phyloP scores from a whole-genome alignment of 2,113 vertebrate species.

The Enhydra lutris region DNA sequence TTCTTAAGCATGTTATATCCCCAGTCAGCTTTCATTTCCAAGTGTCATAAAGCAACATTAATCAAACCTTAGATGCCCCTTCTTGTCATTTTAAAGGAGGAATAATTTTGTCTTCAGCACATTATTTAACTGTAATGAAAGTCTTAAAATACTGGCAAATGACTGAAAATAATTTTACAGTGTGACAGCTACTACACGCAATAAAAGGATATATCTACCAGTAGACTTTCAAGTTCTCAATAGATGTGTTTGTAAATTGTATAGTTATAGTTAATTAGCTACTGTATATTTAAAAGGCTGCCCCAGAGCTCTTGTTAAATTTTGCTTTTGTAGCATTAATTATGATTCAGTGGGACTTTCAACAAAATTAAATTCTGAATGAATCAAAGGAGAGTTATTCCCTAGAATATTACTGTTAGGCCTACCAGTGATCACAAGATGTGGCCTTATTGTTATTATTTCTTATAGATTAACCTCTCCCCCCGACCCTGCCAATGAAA shows the following conservation, averaged over 20 bases:
- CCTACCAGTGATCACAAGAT: not conserved
- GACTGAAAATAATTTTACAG: constrained; percentile 29
- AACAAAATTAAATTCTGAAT: constrained; percentile 25
- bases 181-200: not conserved
- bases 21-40: not conserved
- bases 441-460: not conserved
- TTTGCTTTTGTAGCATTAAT: not conserved
- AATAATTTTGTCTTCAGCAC: not conserved
- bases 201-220: not conserved
- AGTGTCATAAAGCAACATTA: constrained; percentile 32
- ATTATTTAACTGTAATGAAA: constrained; percentile 35
- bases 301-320: constrained; percentile 16
- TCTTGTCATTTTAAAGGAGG: constrained; percentile 28
- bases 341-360: not conserved
- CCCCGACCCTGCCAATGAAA: not conserved
- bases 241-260: not conserved
- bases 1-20: constrained; percentile 21
- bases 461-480: not conserved
- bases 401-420: not conserved
- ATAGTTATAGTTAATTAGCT: not conserved
- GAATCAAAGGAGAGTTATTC: not conserved
- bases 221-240: not conserved
- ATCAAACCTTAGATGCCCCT: not conserved
- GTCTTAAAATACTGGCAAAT: constrained; percentile 23
- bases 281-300: not conserved